These are phyloP conservation scores for Mastomys coucha DNA, from an alignment of 2,113 vertebrate species.

Conservation along the genomic window DNA sequence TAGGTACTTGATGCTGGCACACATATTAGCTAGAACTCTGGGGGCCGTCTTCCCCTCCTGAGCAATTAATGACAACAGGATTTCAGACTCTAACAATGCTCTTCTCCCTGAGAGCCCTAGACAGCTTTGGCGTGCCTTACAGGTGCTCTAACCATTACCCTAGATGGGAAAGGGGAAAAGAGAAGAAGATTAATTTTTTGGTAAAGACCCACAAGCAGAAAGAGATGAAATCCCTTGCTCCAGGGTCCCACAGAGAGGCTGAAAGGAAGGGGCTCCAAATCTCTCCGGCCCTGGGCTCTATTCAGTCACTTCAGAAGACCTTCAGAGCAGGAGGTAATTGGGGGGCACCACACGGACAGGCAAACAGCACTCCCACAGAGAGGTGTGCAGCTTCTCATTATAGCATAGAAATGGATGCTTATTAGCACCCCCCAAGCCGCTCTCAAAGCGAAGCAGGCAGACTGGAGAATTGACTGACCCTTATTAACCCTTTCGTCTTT, in stretches of 20 bases:
- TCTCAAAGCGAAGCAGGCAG: background rate
- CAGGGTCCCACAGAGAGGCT: background rate
- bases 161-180: background rate
- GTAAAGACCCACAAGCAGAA: constrained; percentile 6
- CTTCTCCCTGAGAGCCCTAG: background rate
- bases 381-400: constrained; percentile 37
- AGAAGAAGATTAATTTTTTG: constrained; percentile 36
- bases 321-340: background rate
- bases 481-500: constrained; percentile 28
- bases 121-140: background rate
- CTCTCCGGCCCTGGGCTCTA: background rate
- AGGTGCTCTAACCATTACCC: background rate
- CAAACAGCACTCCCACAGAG: constrained; percentile 36
- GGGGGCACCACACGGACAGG: background rate
- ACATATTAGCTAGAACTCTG: background rate
- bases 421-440: constrained; percentile 59
- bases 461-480: background rate
- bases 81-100: background rate
- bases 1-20: background rate
- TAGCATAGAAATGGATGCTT: constrained; percentile 6
- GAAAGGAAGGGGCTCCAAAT: background rate
- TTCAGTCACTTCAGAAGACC: constrained; percentile 55
- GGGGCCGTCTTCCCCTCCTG: background rate
- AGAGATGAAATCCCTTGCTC: constrained; percentile 62
- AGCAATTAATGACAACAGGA: background rate